phyloP scores from a whole-genome alignment of 2,888 invertebrate genomes.

The Polietes domitor region DNA sequence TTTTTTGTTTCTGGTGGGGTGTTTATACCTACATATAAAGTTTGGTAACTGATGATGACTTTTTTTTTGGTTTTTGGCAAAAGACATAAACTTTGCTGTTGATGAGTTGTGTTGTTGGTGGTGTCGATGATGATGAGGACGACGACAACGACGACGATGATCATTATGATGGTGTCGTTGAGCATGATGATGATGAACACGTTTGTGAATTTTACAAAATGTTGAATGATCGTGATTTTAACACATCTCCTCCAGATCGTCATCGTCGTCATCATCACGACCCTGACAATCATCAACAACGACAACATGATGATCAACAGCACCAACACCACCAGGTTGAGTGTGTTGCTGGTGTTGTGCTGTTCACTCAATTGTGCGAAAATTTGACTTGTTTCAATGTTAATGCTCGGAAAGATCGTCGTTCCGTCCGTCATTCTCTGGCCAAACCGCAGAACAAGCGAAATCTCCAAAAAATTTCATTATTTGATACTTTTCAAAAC shows the following conservation, averaged over 20 bases:
- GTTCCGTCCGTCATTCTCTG: not conserved
- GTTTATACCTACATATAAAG: not conserved
- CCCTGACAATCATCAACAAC: not conserved
- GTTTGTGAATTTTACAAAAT: slow-evolving; percentile 40
- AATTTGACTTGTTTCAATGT: slow-evolving; percentile 12
- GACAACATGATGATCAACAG: not conserved
- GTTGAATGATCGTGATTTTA: slow-evolving; percentile 61
- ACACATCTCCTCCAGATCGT: slow-evolving; percentile 50
- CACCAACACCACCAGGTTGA: not conserved
- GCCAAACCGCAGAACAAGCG: slow-evolving; percentile 25
- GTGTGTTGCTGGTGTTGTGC: not conserved
- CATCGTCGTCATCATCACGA: not conserved
- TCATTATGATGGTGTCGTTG: slow-evolving; percentile 45
- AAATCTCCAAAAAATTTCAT: slow-evolving; percentile 41
- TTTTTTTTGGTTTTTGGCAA: slow-evolving; percentile 4
- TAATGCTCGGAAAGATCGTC: not conserved
- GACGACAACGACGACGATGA: slow-evolving; percentile 50
- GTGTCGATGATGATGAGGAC: slow-evolving; percentile 31
- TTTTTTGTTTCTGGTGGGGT: not conserved
- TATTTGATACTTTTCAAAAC: slow-evolving; percentile 38
- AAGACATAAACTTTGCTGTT: slow-evolving; percentile 63
- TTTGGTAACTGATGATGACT: slow-evolving; percentile 14
- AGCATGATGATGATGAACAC: slow-evolving; percentile 38
- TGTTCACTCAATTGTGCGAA: slow-evolving; percentile 47
- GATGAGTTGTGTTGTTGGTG: slow-evolving; percentile 27